These are phyloP conservation scores for Teinopalpus imperialis DNA, from an alignment of 2,888 invertebrate genomes.

Conservation along the genomic window DNA sequence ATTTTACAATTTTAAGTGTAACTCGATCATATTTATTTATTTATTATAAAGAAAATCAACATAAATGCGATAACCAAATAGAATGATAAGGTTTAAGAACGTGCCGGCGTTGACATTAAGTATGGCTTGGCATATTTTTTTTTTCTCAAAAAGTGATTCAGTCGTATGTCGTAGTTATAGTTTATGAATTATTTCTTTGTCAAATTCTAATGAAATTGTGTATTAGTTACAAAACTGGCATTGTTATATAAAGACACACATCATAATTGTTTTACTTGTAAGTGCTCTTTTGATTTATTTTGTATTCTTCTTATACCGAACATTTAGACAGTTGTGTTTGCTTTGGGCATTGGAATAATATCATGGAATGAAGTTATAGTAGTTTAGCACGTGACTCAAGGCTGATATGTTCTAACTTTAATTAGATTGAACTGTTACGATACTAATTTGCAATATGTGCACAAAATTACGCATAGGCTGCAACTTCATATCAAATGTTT, in stretches of 20 bases:
- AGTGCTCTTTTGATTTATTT: slow-evolving; percentile 13
- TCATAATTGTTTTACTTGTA: slow-evolving; percentile 12
- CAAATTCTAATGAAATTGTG: slow-evolving; percentile 39
- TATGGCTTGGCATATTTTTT: slow-evolving; percentile 26
- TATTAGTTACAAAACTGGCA: slow-evolving; percentile 31
- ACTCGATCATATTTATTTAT: too few species aligned
- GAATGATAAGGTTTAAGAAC: slow-evolving; percentile 18
- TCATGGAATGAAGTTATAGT: slow-evolving; percentile 47
- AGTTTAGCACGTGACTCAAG: slow-evolving; percentile 63
- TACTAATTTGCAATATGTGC: slow-evolving; percentile 17
- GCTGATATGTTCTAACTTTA: slow-evolving; percentile 43
- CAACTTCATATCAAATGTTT: slow-evolving; percentile 37
- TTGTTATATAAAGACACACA: slow-evolving; percentile 18
- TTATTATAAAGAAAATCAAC: too few species aligned
- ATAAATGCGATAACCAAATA: too few species aligned
- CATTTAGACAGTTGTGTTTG: slow-evolving; percentile 30
- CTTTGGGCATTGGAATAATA: slow-evolving; percentile 39
- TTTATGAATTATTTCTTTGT: slow-evolving; percentile 36
- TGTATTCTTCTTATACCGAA: slow-evolving; percentile 18
- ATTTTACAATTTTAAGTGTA: too few species aligned
- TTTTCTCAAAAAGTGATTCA: slow-evolving; percentile 47
- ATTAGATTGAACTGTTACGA: slow-evolving; percentile 35
- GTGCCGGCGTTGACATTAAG: slow-evolving; percentile 21
- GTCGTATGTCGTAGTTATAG: slow-evolving; percentile 49
- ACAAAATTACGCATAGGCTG: slow-evolving; percentile 21